Evolutionary conservation across 2,888 invertebrate genomes (phyloP).

Genomic region (Anarsia innoxiella): DNA sequence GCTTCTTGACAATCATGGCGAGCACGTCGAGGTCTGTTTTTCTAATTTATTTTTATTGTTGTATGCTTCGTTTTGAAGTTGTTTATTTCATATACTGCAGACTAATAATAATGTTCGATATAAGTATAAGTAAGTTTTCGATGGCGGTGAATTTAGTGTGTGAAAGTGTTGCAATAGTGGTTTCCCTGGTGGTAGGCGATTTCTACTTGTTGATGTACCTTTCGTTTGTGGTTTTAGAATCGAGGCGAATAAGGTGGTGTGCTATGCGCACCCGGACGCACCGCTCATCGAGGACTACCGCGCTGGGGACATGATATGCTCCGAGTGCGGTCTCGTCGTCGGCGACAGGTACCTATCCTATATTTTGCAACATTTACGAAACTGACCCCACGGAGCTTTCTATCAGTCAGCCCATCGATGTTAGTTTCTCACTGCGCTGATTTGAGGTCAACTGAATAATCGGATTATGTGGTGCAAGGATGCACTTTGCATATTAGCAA

Average conservation of each 20-base stretch:
- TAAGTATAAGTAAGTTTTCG: constrained; percentile 32
- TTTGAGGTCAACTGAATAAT: not conserved
- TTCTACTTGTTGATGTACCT: constrained; percentile 53
- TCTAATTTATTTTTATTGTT: constrained; percentile 49
- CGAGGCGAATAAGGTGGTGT: constrained; percentile 87
- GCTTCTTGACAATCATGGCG: constrained; percentile 75
- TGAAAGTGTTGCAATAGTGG: constrained; percentile 25
- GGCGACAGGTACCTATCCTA: constrained; percentile 87
- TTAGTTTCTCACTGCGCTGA: constrained; percentile 32
- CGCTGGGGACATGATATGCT: constrained; percentile 99
- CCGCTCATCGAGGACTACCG: constrained; percentile 98
- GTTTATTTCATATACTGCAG: constrained; percentile 30
- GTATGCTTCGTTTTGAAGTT: constrained; percentile 32
- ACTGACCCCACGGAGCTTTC: constrained; percentile 31
- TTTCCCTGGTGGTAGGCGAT: constrained; percentile 33
- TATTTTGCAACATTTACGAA: constrained; percentile 44
- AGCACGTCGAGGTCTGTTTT: constrained; percentile 79
- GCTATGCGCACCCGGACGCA: constrained; percentile 96
- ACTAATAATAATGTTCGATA: constrained; percentile 35
- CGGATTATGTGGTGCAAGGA: constrained; percentile 24
- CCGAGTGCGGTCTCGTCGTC: constrained; percentile 99
- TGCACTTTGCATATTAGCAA: too few relatives aligned
- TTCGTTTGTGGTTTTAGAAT: constrained; percentile 74
- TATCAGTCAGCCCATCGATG: constrained; percentile 31
- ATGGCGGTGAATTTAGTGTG: constrained; percentile 16